Evolutionary conservation across 2,797 vertebrate species (phyloP), one percentile per base, ranked within the genome.

Genomic region (Aulostomus chinensis): DNA sequence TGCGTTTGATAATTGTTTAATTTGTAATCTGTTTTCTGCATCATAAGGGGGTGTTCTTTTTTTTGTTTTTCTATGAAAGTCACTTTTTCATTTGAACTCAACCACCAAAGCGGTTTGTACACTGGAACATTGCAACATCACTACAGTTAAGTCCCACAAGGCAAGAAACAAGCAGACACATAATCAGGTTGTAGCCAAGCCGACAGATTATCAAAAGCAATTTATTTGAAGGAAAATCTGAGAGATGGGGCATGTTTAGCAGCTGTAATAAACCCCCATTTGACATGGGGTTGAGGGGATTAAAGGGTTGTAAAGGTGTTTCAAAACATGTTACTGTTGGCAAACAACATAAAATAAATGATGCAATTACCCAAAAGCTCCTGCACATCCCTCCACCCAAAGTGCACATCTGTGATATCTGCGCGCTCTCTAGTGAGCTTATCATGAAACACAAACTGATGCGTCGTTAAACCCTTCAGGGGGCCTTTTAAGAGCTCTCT

Each of bases 281-380:
- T 7, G 9, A 9, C 26, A 45, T 47, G 37, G 30, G 30, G 31
- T 30, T 53, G 16, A 32, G 21, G 37, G 58, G 48, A 20, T 21
- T 15, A 9, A 24, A 35, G 30, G 48, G 18, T 54, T 38, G 29
- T 49, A 47, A 53, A 72, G 68, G 59, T 65, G 64, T 63, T 73
- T 78, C 40, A 17, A 43, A 55, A 24, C 42, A 62, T 61, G 76
- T 71, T 60, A 51, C 60, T 80, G 28, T 81, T 83, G 76, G 70
- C 71, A 73, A 80, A 59, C 76, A 76, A 68, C 55, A 81, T 81
- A 59, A 69, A 85, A 90, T 81, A 83, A 89, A 86, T 80, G 69
- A 72, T 61, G 57, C 68, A 78, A 81, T 86, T 82, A 81, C 65
- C 68, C 78, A 84, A 84, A 83, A 48, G 42, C 56, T 58, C 48